A percentile compares a stretch with the other conserved stretches of the same genome.
Evolutionary conservation across 2,113 vertebrate species (phyloP).

Genomic region (Gallinago media): DNA sequence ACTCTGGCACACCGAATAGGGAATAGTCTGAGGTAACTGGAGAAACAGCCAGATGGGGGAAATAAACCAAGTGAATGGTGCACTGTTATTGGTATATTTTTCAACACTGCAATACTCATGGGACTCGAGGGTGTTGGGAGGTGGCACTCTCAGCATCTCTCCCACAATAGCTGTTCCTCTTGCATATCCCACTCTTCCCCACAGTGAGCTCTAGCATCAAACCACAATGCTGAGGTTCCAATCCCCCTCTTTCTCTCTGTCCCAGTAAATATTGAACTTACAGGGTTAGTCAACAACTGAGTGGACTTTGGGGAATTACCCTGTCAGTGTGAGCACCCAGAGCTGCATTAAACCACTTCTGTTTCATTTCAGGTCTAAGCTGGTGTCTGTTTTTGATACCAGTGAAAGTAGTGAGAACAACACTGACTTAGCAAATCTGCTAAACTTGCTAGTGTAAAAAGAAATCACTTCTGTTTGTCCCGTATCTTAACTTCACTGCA

Average conservation of each 20-base stretch:
- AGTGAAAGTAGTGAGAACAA: background rate
- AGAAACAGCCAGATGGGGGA: background rate
- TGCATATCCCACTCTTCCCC: background rate
- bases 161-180: background rate
- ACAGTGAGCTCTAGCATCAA: background rate
- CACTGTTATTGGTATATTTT: background rate
- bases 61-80: background rate
- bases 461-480: background rate
- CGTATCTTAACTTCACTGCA: background rate
- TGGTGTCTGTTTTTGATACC: background rate
- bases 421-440: background rate
- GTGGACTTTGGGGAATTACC: background rate
- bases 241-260: background rate
- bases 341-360: background rate
- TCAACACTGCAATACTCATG: background rate
- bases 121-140: background rate
- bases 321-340: background rate
- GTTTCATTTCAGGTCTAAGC: background rate
- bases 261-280: background rate
- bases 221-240: background rate
- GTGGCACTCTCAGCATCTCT: background rate
- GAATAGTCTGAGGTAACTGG: background rate
- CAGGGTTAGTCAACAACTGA: background rate
- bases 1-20: background rate
- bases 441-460: background rate